Evolutionary conservation across 2,113 vertebrate species (phyloP).

Genomic region (Cololabis saira): DNA sequence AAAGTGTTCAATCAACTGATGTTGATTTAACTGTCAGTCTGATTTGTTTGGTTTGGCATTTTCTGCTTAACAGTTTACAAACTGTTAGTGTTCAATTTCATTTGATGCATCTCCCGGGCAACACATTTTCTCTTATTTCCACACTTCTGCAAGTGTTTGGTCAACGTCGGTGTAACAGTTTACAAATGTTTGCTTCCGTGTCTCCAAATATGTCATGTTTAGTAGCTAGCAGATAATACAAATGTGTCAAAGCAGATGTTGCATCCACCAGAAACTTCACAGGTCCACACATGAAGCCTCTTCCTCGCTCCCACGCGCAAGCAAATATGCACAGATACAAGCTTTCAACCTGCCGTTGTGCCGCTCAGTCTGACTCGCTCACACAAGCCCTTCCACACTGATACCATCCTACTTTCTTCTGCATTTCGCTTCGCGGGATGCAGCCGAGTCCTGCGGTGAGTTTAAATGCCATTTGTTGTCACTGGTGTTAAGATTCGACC

Average conservation of each 20-base stretch:
- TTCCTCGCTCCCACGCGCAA: not conserved
- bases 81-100: constrained; percentile 10
- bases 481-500: constrained; percentile 26
- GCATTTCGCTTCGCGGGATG: constrained; percentile 38
- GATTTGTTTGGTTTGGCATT: constrained; percentile 1
- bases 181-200: constrained; percentile 14
- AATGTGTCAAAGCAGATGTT: constrained; percentile 7
- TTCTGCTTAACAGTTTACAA: constrained; percentile 17
- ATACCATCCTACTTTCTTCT: constrained; percentile 12
- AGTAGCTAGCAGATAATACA: not conserved
- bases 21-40: constrained; percentile 5
- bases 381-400: constrained; percentile 2
- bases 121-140: not conserved
- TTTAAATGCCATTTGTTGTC: constrained; percentile 65
- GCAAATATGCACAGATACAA: not conserved
- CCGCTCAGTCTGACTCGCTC: constrained; percentile 9
- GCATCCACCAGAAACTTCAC: not conserved
- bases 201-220: not conserved
- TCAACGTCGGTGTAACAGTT: constrained; percentile 18
- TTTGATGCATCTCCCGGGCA: not conserved
- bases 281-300: not conserved
- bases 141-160: not conserved
- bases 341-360: constrained; percentile 18
- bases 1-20: not conserved
- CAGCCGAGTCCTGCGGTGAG: constrained; percentile 45